These are phyloP conservation scores for Megamerina dolium DNA, from an alignment of 2,888 invertebrate species.

Conservation along the genomic window DNA sequence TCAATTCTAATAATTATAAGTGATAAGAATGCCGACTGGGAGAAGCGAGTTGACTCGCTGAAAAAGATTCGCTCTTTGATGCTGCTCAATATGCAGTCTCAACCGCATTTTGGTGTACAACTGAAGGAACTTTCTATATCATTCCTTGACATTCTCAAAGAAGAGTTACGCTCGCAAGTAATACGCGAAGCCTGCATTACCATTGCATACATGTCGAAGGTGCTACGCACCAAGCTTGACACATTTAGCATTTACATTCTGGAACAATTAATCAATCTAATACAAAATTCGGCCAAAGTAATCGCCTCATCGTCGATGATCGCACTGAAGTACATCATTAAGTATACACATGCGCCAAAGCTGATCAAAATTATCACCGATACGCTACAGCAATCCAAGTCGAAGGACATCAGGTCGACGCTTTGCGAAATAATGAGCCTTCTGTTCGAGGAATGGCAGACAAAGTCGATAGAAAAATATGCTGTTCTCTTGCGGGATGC, in stretches of 20 bases:
- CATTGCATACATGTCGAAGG: conserved; percentile 84
- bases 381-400: conserved; percentile 74
- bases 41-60: conserved; percentile 83
- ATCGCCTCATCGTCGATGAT: conserved; percentile 85
- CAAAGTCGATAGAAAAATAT: conserved; percentile 74
- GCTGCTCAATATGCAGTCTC: conserved; percentile 70
- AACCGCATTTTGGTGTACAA: conserved; percentile 64
- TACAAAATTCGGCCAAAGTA: conserved; percentile 94
- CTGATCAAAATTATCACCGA: conserved; percentile 73
- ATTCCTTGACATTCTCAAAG: conserved; percentile 76
- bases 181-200: conserved; percentile 95
- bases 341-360: conserved; percentile 73
- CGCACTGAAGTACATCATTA: conserved; percentile 81
- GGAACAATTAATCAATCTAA: conserved; percentile 77
- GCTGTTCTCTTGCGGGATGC: conserved; percentile 72
- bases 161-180: conserved; percentile 75
- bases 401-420: conserved; percentile 78
- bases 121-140: conserved; percentile 75
- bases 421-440: conserved; percentile 78
- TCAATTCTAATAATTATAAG: conserved; percentile 68
- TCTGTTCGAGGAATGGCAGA: conserved; percentile 83
- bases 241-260: conserved; percentile 79
- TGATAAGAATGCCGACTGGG: conserved; percentile 86
- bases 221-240: conserved; percentile 75
- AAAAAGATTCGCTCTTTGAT: conserved; percentile 79